Evolutionary conservation across 2,888 invertebrate species (phyloP).

Genomic region (Ormyrus labotus): DNA sequence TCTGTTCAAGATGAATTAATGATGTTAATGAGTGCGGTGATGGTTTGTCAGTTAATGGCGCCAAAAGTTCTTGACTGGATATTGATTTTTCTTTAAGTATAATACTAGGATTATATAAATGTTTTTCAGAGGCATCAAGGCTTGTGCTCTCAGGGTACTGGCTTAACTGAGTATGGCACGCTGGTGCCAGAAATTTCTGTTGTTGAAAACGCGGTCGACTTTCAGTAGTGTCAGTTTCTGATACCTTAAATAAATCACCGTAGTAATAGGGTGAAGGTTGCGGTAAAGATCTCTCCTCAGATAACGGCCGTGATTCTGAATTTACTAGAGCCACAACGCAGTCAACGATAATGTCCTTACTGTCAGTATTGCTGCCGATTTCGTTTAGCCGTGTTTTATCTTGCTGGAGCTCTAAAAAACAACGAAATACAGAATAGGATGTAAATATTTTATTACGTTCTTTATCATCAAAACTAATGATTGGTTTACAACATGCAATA

Average conservation of each 20-base stretch:
- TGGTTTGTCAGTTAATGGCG: slow-evolving; percentile 68
- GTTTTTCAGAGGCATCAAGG: slow-evolving; percentile 82
- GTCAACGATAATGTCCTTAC: too few relatives aligned
- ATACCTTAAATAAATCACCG: slow-evolving; percentile 83
- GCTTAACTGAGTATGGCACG: slow-evolving; percentile 59
- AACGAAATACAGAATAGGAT: too few relatives aligned
- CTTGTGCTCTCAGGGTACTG: slow-evolving; percentile 84
- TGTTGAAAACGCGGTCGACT: slow-evolving; percentile 25
- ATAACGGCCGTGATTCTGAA: too few relatives aligned
- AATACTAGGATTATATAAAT: slow-evolving; percentile 57
- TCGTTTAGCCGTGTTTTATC: too few relatives aligned
- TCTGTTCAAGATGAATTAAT: too few relatives aligned
- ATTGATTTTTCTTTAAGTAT: slow-evolving; percentile 83
- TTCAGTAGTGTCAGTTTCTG: slow-evolving; percentile 4
- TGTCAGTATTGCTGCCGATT: too few relatives aligned
- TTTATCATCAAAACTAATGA: too few relatives aligned
- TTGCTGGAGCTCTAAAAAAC: too few relatives aligned
- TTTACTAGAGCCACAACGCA: too few relatives aligned
- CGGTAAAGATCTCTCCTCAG: slow-evolving; percentile 61
- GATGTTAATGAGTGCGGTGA: slow-evolving; percentile 58
- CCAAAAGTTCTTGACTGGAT: slow-evolving; percentile 80
- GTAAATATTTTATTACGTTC: too few relatives aligned
- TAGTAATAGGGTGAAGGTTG: slow-evolving; percentile 91
- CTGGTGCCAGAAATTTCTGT: slow-evolving; percentile 19
- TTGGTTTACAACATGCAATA: too few relatives aligned